Evolutionary conservation across 2,888 invertebrate species (phyloP).

Genomic region (Tipula confusa): DNA sequence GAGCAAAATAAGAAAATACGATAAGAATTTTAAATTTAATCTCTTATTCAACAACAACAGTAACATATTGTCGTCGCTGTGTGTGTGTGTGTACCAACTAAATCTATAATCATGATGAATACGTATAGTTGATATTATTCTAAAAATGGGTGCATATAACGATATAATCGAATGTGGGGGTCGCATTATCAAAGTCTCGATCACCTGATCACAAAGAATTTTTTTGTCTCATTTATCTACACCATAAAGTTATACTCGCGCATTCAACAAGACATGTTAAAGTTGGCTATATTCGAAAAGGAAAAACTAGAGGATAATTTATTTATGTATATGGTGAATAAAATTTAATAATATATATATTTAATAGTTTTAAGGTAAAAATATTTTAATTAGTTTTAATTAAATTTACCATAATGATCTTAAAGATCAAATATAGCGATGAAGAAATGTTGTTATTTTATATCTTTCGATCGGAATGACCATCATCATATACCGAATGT

Average conservation of each 20-base stretch:
- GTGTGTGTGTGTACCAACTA: not conserved
- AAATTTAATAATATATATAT: not conserved
- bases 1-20: not conserved
- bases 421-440: not conserved
- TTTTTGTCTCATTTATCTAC: not conserved
- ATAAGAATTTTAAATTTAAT: not conserved
- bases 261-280: not conserved
- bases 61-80: not conserved
- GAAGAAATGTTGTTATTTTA: not conserved
- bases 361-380: not conserved
- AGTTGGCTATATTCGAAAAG: not conserved
- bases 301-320: not conserved
- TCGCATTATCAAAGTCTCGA: not conserved
- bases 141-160: not conserved
- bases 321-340: not conserved
- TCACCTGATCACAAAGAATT: not conserved
- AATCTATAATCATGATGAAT: constrained; percentile 1
- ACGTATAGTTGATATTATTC: not conserved
- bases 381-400: constrained; percentile 9
- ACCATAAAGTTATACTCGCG: not conserved
- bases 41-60: not conserved
- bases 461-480: not conserved
- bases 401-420: not conserved
- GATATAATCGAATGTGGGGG: not conserved
- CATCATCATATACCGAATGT: not conserved